Evolutionary conservation across 2,797 vertebrate genomes (phyloP).

Genomic region (Acipenser transmontanus): DNA sequence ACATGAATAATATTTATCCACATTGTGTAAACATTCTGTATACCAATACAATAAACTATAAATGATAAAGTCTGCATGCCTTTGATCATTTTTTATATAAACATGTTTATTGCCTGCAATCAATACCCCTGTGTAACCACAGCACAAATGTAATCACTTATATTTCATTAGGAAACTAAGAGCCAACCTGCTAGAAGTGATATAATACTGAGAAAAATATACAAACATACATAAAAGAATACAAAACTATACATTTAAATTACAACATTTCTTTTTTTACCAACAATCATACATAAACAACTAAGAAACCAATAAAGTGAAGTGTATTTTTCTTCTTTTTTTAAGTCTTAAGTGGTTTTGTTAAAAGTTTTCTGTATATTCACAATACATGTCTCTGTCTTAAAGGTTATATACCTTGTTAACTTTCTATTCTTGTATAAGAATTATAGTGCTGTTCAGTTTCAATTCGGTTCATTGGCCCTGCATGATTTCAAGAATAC

Average conservation of each 20-base stretch:
- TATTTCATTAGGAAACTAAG: conserved; percentile 48
- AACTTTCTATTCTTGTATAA: too few species aligned
- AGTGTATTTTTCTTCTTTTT: not conserved
- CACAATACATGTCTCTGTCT: too few species aligned
- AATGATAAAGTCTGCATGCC: not conserved
- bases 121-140: conserved; percentile 46
- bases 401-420: too few species aligned
- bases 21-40: too few species aligned
- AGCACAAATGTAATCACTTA: conserved; percentile 47
- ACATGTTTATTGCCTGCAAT: conserved; percentile 63
- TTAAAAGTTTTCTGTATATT: too few species aligned
- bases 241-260: conserved; percentile 56
- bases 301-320: conserved; percentile 44
- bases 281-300: conserved; percentile 37
- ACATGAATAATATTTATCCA: too few species aligned
- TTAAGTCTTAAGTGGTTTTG: too few species aligned
- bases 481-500: too few species aligned
- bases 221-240: conserved; percentile 50
- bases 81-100: conserved; percentile 15
- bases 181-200: conserved; percentile 40
- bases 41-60: too few species aligned
- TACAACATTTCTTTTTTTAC: conserved; percentile 42
- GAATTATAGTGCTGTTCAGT: too few species aligned
- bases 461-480: too few species aligned
- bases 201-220: conserved; percentile 49